A percentile compares a stretch with the other conserved stretches of the same genome.
These are phyloP conservation scores for Adelognathus sp. DNA, from an alignment of 2,888 invertebrate genomes.

Conservation along the genomic window DNA sequence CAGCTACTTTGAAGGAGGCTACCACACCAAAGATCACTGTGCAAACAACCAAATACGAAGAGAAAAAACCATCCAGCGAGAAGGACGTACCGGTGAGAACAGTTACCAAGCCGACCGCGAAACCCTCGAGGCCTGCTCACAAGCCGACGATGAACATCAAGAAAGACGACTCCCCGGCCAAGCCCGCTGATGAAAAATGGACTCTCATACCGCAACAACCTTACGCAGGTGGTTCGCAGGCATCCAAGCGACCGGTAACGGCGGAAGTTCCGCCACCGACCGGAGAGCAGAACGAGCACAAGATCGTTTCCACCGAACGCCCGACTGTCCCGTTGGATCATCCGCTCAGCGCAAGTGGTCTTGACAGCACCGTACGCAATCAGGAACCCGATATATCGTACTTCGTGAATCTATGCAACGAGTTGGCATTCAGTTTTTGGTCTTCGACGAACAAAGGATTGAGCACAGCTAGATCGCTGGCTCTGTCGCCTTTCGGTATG, in stretches of 20 bases:
- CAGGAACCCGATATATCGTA: slow-evolving; percentile 89
- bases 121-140: slow-evolving; percentile 17
- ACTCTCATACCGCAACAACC: slow-evolving; percentile 59
- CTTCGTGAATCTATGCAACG: slow-evolving; percentile 91
- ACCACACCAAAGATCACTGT: not conserved
- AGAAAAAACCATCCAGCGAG: slow-evolving; percentile 10
- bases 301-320: slow-evolving; percentile 73
- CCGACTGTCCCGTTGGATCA: slow-evolving; percentile 83
- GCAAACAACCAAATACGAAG: not conserved
- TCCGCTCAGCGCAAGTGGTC: slow-evolving; percentile 83
- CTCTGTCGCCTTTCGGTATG: slow-evolving; percentile 92
- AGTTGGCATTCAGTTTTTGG: slow-evolving; percentile 93
- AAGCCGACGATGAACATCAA: slow-evolving; percentile 48
- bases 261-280: slow-evolving; percentile 44
- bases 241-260: slow-evolving; percentile 19
- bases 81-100: not conserved
- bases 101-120: slow-evolving; percentile 9
- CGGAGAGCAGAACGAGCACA: slow-evolving; percentile 67
- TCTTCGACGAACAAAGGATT: slow-evolving; percentile 86
- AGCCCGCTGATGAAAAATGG: slow-evolving; percentile 54
- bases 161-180: slow-evolving; percentile 21
- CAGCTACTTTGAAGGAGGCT: not conserved
- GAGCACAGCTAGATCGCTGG: slow-evolving; percentile 89
- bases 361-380: slow-evolving; percentile 89
- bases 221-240: slow-evolving; percentile 36